These are phyloP conservation scores for Aegypius monachus DNA, from an alignment of 2,113 vertebrate genomes.

Conservation along the genomic window DNA sequence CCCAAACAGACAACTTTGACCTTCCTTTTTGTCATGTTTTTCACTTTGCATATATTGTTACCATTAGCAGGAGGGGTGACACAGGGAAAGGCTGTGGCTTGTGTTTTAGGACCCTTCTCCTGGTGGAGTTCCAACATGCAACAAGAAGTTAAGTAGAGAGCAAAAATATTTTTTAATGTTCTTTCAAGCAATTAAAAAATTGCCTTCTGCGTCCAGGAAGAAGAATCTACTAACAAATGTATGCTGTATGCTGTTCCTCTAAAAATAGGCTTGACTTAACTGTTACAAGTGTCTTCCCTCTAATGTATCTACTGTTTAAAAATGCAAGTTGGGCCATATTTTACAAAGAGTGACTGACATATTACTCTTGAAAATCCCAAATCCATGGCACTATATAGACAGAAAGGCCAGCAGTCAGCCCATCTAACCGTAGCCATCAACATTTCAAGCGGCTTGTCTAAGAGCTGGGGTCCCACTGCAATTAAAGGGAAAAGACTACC, in stretches of 20 bases:
- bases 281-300: neutral
- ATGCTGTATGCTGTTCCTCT: neutral
- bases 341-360: neutral
- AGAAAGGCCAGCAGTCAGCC: neutral
- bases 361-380: neutral
- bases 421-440: neutral
- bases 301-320: neutral
- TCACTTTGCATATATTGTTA: neutral
- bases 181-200: neutral
- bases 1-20: neutral
- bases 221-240: neutral
- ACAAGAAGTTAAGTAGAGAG: neutral
- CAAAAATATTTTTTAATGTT: neutral
- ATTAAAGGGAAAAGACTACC: neutral
- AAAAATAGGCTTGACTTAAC: neutral
- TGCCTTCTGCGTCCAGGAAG: neutral
- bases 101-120: neutral
- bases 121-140: neutral
- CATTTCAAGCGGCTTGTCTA: neutral
- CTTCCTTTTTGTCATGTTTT: neutral
- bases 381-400: neutral
- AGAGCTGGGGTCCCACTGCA: neutral
- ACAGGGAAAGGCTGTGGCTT: neutral
- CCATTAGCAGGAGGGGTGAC: neutral
- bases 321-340: neutral